phyloP scores from a whole-genome alignment of 2,888 invertebrate species.

The Drosophila pseudotalamancana region DNA sequence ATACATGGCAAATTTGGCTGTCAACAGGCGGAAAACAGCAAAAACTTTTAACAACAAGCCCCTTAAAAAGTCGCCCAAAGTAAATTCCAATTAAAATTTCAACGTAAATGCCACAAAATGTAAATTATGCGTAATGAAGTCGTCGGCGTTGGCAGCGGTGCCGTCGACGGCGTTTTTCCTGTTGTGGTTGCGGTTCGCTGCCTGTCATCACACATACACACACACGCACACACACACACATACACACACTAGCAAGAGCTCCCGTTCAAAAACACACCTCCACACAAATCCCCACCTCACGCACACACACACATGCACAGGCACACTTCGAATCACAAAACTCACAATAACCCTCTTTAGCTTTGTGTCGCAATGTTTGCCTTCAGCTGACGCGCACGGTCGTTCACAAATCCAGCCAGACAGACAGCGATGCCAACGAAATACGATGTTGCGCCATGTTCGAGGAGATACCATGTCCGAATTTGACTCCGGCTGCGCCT shows the following conservation, averaged over 20 bases:
- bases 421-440: slow-evolving; percentile 42
- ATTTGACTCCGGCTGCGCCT: slow-evolving; percentile 24
- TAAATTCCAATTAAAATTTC: slow-evolving; percentile 79
- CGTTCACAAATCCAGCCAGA: slow-evolving; percentile 61
- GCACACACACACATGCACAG: slow-evolving; percentile 14
- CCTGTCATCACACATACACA: slow-evolving; percentile 45
- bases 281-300: slow-evolving; percentile 9
- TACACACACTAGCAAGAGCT: slow-evolving; percentile 21
- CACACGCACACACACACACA: too few species aligned
- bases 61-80: slow-evolving; percentile 62
- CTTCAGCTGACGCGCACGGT: slow-evolving; percentile 65
- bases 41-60: slow-evolving; percentile 59
- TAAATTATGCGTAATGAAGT: slow-evolving; percentile 78
- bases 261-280: slow-evolving; percentile 10
- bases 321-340: slow-evolving; percentile 14
- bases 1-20: slow-evolving; percentile 69
- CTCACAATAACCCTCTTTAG: slow-evolving; percentile 63
- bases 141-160: slow-evolving; percentile 50
- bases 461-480: slow-evolving; percentile 47
- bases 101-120: slow-evolving; percentile 77
- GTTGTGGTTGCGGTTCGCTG: slow-evolving; percentile 25
- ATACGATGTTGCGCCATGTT: slow-evolving; percentile 42
- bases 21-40: slow-evolving; percentile 63
- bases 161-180: slow-evolving; percentile 19
- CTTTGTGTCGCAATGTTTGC: slow-evolving; percentile 74